These are phyloP conservation scores for Caloenas nicobarica DNA, from an alignment of 2,113 vertebrate species.

Conservation along the genomic window DNA sequence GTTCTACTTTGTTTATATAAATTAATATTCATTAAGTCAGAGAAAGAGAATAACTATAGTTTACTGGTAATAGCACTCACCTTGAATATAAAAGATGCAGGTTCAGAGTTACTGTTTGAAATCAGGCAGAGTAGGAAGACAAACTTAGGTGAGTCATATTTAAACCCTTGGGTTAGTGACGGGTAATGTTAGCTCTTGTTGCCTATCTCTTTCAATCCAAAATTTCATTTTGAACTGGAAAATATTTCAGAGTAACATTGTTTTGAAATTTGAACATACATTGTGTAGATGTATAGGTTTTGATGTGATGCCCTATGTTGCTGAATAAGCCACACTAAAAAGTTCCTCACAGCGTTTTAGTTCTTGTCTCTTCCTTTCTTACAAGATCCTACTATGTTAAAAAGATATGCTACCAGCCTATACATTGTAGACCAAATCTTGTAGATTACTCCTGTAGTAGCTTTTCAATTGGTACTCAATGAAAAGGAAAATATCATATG, in stretches of 20 bases:
- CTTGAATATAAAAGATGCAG: background rate
- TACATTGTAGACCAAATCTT: background rate
- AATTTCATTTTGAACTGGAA: background rate
- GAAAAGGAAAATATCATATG: background rate
- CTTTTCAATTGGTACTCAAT: background rate
- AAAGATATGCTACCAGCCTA: fast-evolving
- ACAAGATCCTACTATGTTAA: background rate
- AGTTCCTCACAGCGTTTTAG: background rate
- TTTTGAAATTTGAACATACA: background rate
- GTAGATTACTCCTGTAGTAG: background rate
- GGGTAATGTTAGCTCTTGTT: background rate
- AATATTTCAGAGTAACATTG: background rate
- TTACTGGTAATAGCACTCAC: background rate
- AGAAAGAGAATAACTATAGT: background rate
- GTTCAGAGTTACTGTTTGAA: background rate
- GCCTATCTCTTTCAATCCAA: background rate
- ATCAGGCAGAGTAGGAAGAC: background rate
- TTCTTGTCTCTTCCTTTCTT: background rate
- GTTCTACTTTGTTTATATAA: background rate
- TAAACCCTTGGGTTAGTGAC: fast-evolving
- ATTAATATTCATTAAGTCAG: background rate
- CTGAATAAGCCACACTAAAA: background rate
- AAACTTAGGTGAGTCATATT: background rate
- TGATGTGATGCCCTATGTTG: background rate
- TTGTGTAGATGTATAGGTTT: background rate